A percentile compares a stretch with the other conserved stretches of the same genome.
Evolutionary conservation across 2,888 invertebrate species (phyloP).

Genomic region (Phengaris arion): DNA sequence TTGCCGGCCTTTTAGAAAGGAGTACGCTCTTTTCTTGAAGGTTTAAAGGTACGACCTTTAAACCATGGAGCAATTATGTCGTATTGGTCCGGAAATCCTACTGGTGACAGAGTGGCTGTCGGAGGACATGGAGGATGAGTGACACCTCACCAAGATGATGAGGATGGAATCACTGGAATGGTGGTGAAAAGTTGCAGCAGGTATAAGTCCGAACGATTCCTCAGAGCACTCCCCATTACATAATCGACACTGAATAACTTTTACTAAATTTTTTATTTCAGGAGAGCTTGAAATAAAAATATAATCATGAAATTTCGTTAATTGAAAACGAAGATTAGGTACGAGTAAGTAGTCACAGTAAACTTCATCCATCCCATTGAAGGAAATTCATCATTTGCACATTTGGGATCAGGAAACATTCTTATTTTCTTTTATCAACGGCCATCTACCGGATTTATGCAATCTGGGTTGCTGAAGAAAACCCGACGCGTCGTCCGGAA

Average conservation of each 20-base stretch:
- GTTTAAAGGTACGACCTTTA: too few relatives aligned
- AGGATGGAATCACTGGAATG: too few relatives aligned
- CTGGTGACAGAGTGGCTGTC: too few relatives aligned
- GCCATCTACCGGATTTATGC: background rate
- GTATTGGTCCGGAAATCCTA: too few relatives aligned
- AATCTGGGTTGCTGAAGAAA: conserved; percentile 12
- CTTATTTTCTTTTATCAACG: background rate
- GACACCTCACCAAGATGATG: too few relatives aligned
- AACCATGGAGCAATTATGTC: too few relatives aligned
- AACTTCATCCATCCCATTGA: background rate
- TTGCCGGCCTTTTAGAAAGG: too few relatives aligned
- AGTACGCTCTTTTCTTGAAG: too few relatives aligned
- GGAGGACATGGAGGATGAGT: too few relatives aligned
- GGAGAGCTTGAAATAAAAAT: background rate
- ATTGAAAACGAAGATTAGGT: background rate
- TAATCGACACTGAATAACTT: background rate
- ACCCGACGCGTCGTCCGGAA: conserved; percentile 11
- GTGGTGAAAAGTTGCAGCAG: too few relatives aligned
- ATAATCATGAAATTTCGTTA: background rate
- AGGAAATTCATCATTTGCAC: background rate
- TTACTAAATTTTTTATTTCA: background rate
- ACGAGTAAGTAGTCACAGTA: background rate
- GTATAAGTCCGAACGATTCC: too few relatives aligned
- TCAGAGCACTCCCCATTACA: too few relatives aligned
- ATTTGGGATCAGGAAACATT: background rate